Base-by-base conservation (phyloP, 2,797 vertebrate species). In the Buceros bicornis region DNA sequence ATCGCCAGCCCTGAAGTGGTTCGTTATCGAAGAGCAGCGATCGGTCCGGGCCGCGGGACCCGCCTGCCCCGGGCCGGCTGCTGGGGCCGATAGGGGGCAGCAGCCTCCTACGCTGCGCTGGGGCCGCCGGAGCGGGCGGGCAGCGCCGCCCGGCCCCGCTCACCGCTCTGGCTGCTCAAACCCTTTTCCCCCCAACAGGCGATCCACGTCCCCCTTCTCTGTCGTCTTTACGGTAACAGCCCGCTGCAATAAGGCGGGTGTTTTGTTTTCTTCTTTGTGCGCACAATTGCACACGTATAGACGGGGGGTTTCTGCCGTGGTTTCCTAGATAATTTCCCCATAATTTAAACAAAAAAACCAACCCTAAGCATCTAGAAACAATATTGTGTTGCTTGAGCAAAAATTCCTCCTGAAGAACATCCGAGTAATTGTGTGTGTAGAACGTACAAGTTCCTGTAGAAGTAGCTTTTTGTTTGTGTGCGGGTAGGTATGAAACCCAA, bases 21-120 rank as follows among this genome's bases (percentile, higher is more conserved):
- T 31, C 31, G 6, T 3, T 22, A 11, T 2, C 31, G 3, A 12
- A 1, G 5, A 2, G 54, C 4, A 5, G 65, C 15, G 65, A 4
- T 19, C 7, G 4, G 24, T 40, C 51, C 11, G 60, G 2, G 16
- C 17, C 15, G 16, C 33, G 35, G 16, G 33, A 37, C 10, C 4
- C 3, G 71, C 16, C 25, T 43, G 6, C 10, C 22, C 29, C 18
- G 35, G 8, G 5, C 43, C 57, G 2, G 79, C 35, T 22, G 72
- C 43, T 13, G 72, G 15, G 26, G 8, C 98, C 99, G 97, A 98
- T 96, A 99, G 99, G 98, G 99, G 99, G 99, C 99, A 99, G 98
- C 99, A 98, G 98, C 97, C 97, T 87, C 97, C 99, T 97, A 96
- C 89, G 81, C 97, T 83, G 96, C 89, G 81, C 97, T 83, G 61